These are phyloP conservation scores for Medauroidea extradentata DNA, from an alignment of 1,140 invertebrate species.

Conservation along the genomic window DNA sequence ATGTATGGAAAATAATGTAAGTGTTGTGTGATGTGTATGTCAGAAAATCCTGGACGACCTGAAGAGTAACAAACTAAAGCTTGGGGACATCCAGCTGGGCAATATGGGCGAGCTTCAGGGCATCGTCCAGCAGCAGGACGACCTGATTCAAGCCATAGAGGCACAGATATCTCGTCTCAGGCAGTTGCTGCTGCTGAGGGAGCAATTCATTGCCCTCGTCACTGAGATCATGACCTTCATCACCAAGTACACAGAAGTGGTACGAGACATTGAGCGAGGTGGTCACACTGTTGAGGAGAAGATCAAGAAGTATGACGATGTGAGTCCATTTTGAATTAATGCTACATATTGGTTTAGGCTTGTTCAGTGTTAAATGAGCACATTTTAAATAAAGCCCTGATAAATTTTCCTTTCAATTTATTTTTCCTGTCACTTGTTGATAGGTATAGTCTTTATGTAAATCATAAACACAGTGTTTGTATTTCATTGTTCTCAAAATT, in stretches of 20 bases:
- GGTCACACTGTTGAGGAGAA: constrained; percentile 78
- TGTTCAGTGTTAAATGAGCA: too few species aligned
- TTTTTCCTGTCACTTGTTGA: too few species aligned
- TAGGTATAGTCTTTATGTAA: too few species aligned
- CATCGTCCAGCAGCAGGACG: constrained; percentile 75
- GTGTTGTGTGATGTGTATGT: background rate
- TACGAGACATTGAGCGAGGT: constrained; percentile 77
- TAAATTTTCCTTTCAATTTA: too few species aligned
- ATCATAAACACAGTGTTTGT: too few species aligned
- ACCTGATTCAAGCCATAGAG: constrained; percentile 75
- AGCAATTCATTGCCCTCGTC: constrained; percentile 81
- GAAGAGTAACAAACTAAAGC: constrained; percentile 71
- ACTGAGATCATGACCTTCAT: constrained; percentile 84
- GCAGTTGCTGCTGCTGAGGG: constrained; percentile 70
- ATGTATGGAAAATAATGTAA: too few species aligned
- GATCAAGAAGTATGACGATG: constrained; percentile 82
- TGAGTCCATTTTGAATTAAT: too few species aligned
- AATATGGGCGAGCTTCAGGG: constrained; percentile 72
- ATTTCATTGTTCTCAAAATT: too few species aligned
- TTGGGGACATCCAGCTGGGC: constrained; percentile 70
- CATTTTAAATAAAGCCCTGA: too few species aligned
- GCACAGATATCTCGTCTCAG: constrained; percentile 75
- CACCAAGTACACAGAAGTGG: constrained; percentile 78
- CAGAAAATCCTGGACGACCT: constrained; percentile 68
- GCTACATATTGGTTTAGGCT: too few species aligned